These are phyloP conservation scores for Drosophila punjabiensis DNA, from an alignment of 1,140 invertebrate species.

Conservation along the genomic window DNA sequence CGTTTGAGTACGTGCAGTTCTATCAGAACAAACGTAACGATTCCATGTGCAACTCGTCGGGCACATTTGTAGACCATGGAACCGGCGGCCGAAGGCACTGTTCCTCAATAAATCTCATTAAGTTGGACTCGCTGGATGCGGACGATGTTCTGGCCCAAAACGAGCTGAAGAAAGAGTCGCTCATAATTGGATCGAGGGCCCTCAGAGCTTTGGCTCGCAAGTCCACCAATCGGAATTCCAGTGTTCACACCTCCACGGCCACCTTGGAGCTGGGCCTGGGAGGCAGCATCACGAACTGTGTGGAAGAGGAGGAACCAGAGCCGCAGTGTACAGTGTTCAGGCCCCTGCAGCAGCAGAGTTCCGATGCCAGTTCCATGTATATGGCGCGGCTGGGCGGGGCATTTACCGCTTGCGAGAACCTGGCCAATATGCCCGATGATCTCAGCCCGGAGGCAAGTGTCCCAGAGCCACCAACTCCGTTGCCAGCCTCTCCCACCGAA, in stretches of 20 bases:
- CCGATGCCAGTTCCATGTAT: constrained; percentile 87
- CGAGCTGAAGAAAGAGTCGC: constrained; percentile 75
- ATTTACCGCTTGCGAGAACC: constrained; percentile 89
- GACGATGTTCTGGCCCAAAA: constrained; percentile 51
- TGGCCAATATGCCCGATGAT: constrained; percentile 88
- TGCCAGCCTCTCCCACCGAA: constrained; percentile 64
- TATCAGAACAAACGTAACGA: constrained; percentile 86
- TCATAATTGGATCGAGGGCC: constrained; percentile 75
- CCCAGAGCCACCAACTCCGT: background rate
- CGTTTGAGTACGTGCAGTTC: constrained; percentile 89
- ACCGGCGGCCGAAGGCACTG: constrained; percentile 42
- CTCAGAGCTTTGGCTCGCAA: constrained; percentile 72
- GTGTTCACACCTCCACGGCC: constrained; percentile 86
- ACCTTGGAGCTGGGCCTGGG: constrained; percentile 81
- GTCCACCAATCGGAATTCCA: constrained; percentile 74
- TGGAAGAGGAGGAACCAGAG: constrained; percentile 49
- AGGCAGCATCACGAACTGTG: constrained; percentile 61
- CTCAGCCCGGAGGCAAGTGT: constrained; percentile 38
- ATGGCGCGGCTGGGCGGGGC: constrained; percentile 85
- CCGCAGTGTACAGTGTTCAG: background rate
- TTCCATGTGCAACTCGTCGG: constrained; percentile 72
- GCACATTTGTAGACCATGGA: constrained; percentile 86
- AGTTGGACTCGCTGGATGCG: constrained; percentile 62
- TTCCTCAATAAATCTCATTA: constrained; percentile 80
- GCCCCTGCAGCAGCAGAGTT: constrained; percentile 85